phyloP scores from a whole-genome alignment of 2,888 invertebrate genomes.

The Calephelis perditalis region DNA sequence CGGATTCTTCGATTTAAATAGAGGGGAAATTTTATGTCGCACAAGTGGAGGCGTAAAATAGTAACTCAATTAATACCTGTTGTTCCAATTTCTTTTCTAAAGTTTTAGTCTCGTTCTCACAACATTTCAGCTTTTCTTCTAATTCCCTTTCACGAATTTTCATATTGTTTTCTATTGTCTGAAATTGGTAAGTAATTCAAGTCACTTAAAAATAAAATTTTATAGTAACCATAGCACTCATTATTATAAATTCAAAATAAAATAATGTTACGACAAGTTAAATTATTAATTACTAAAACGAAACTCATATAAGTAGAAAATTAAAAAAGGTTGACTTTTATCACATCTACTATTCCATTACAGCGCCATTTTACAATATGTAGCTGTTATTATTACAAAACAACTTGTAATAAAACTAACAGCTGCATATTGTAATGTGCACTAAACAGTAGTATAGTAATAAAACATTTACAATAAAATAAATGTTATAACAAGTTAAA shows the following conservation, averaged over 20 bases:
- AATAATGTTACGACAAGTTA: too few species aligned
- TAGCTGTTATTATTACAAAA: neutral
- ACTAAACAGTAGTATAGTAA: neutral
- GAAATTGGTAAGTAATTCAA: slow-evolving; percentile 26
- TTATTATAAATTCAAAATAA: too few species aligned
- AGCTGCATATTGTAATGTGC: neutral
- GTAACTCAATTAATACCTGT: slow-evolving; percentile 42
- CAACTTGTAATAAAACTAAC: neutral
- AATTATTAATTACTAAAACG: too few species aligned
- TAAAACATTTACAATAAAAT: too few species aligned
- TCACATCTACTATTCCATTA: neutral
- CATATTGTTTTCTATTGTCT: slow-evolving; percentile 61
- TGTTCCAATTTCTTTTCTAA: slow-evolving; percentile 64
- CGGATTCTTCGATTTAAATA: too few species aligned
- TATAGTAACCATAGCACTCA: too few species aligned
- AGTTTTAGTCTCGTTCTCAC: slow-evolving; percentile 47
- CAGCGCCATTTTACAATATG: slow-evolving; percentile 20
- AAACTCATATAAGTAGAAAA: too few species aligned
- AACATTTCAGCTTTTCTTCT: slow-evolving; percentile 48
- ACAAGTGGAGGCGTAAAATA: too few species aligned
- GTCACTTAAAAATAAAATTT: too few species aligned
- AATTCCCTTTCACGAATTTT: slow-evolving; percentile 51
- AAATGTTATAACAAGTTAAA: too few species aligned
- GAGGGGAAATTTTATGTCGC: too few species aligned
- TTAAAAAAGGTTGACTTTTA: too few species aligned